Conservation (phyloP, 2,113 vertebrate species). For the Halichoerus grypus region DNA sequence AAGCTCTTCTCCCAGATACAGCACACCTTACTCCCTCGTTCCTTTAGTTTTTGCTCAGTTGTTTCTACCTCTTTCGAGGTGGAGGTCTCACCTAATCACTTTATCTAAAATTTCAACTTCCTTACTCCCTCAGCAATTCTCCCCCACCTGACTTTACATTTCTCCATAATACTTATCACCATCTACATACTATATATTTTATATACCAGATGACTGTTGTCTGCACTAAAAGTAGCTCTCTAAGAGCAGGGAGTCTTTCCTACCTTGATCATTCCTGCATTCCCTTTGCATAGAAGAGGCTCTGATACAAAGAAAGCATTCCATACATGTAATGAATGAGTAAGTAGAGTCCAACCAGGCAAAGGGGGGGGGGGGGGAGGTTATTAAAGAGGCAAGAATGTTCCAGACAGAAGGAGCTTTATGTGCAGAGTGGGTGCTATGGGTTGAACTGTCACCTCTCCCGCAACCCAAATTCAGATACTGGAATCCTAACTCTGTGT, state of each 20-base stretch:
- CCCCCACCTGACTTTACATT: neutral
- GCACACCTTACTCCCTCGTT: neutral
- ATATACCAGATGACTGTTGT: neutral
- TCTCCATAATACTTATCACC: neutral
- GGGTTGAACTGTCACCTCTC: neutral
- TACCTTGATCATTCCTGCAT: neutral
- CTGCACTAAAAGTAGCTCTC: neutral
- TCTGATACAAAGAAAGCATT: neutral
- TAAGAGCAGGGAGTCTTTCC: neutral
- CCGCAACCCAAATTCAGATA: neutral
- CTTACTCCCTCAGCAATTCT: neutral
- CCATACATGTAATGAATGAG: neutral
- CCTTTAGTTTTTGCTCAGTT: neutral
- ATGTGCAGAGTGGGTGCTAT: neutral
- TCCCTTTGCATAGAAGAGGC: neutral
- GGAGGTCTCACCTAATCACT: neutral
- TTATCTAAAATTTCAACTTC: neutral
- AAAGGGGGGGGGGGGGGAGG: no score
- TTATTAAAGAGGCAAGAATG: neutral
- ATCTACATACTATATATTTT: neutral
- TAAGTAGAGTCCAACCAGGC: neutral
- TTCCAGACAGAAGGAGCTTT: neutral
- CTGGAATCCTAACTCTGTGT: neutral
- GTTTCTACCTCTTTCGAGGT: neutral
- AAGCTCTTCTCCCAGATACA: accelerated